Evolutionary conservation across 2,113 vertebrate species (phyloP).

Genomic region (Spea bombifrons): DNA sequence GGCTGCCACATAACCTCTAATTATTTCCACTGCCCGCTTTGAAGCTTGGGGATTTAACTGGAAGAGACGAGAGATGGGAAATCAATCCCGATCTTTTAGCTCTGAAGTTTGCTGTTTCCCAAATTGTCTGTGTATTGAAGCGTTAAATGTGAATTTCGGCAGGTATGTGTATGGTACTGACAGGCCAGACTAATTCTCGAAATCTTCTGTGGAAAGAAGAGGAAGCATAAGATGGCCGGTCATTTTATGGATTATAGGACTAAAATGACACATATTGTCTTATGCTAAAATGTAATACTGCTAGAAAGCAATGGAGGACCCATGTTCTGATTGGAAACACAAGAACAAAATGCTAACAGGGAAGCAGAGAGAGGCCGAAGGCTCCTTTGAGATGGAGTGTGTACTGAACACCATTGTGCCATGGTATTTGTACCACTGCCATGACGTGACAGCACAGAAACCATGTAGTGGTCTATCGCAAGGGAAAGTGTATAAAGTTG

Average conservation of each 20-base stretch:
- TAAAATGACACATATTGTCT: not conserved
- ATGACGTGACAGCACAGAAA: no score
- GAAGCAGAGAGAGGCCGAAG: no score
- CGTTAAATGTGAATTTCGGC: constrained; percentile 44
- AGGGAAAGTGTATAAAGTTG: no score
- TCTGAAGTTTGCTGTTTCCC: constrained; percentile 44
- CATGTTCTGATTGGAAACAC: not conserved
- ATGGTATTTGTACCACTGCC: no score
- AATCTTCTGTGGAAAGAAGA: constrained; percentile 4
- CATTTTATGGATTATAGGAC: not conserved
- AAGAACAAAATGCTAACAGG: not conserved
- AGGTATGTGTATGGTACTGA: constrained; percentile 40
- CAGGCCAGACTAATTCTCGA: constrained; percentile 28
- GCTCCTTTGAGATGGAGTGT: no score
- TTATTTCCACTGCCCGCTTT: constrained; percentile 46
- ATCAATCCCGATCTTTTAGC: constrained; percentile 44
- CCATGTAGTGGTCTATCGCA: no score
- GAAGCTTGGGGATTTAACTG: constrained; percentile 44
- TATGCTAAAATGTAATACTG: not conserved
- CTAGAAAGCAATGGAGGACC: not conserved
- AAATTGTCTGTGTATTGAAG: constrained; percentile 43
- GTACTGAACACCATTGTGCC: no score
- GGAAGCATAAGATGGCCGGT: constrained; percentile 11
- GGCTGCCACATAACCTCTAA: constrained; percentile 37
- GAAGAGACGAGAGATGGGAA: constrained; percentile 45